Evolutionary conservation across 2,113 vertebrate species (phyloP).

Genomic region (Hippocampus abdominalis): DNA sequence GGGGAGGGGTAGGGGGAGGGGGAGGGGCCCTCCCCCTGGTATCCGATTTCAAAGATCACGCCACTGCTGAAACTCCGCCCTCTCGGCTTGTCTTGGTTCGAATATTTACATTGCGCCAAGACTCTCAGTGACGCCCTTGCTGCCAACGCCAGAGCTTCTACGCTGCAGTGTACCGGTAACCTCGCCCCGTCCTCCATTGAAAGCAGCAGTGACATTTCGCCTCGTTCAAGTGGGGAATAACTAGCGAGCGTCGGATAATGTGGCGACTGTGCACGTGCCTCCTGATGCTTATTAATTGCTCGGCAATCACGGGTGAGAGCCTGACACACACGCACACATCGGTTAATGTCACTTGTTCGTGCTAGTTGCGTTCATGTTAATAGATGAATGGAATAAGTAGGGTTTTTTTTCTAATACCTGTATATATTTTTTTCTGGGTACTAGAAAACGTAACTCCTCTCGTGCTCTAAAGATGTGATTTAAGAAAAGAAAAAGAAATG

Average conservation of each 20-base stretch:
- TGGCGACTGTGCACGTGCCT: background rate
- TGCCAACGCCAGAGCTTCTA: background rate
- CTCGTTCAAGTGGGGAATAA: background rate
- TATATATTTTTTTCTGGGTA: background rate
- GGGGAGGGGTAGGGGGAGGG: too few species aligned
- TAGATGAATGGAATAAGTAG: too few species aligned
- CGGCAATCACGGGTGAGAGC: background rate
- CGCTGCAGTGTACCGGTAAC: too few species aligned
- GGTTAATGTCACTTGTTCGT: too few species aligned
- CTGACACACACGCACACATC: background rate
- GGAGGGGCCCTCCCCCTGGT: too few species aligned
- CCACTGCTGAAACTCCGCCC: conserved; percentile 68
- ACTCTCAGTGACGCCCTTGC: background rate
- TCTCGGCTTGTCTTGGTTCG: conserved; percentile 10
- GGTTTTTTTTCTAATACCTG: background rate
- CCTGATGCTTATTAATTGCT: background rate
- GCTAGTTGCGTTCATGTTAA: too few species aligned
- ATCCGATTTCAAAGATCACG: conserved; percentile 66
- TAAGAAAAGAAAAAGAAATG: too few species aligned
- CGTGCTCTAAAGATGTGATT: background rate
- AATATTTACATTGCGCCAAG: background rate
- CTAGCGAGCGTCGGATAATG: background rate
- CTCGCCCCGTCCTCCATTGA: background rate
- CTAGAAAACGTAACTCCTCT: background rate
- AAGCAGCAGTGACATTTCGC: background rate